Percentiles rank a stretch among this genome's conserved stretches.
These are phyloP conservation scores for human DNA, from an alignment of 2,113 vertebrate species.

Conservation along the genomic window DNA sequence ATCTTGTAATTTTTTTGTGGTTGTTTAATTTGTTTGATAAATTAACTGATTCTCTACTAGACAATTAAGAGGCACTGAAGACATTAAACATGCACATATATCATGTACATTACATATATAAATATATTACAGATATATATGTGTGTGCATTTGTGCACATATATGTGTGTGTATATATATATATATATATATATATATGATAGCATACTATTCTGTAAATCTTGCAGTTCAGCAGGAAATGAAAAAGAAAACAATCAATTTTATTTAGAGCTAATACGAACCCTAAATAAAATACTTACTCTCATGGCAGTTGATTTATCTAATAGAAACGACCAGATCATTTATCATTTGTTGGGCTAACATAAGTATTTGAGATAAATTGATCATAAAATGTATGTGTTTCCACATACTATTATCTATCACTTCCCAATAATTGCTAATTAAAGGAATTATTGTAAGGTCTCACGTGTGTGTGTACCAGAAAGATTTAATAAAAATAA, in stretches of 20 bases:
- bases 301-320: not conserved
- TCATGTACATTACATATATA: not conserved
- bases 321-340: not conserved
- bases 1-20: not conserved
- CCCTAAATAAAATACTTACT: not conserved
- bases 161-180: not conserved
- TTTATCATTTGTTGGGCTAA: not conserved
- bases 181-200: not conserved
- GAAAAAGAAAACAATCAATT: not conserved
- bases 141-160: not conserved
- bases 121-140: not conserved
- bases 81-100: not conserved
- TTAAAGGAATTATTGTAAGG: not conserved
- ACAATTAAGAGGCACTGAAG: not conserved
- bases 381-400: not conserved
- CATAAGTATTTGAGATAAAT: not conserved
- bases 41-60: not conserved
- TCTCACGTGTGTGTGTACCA: not conserved
- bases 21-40: not conserved
- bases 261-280: not conserved
- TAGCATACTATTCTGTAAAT: not conserved
- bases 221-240: not conserved
- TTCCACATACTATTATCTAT: not conserved
- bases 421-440: not conserved
- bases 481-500: not conserved